phyloP scores from a whole-genome alignment of 2,797 vertebrate species.

The Cyclura pinguis region DNA sequence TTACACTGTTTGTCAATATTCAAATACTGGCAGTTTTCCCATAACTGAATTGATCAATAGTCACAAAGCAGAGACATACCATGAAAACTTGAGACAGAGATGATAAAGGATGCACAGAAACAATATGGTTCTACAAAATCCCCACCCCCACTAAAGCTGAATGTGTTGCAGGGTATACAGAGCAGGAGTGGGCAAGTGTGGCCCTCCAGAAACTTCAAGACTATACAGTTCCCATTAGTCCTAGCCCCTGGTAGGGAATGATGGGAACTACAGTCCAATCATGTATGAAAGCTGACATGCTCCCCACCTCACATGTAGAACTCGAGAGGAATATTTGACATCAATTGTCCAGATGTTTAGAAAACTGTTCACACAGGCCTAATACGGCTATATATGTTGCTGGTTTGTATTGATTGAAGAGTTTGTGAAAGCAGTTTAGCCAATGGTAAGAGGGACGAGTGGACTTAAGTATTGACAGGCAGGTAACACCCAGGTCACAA shows the following conservation, averaged over 20 bases:
- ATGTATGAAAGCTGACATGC: too few species aligned
- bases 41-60: neutral
- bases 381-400: neutral
- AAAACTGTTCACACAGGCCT: neutral
- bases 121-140: too few species aligned
- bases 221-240: too few species aligned
- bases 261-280: too few species aligned
- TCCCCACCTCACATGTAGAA: too few species aligned
- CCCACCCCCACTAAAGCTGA: too few species aligned
- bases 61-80: neutral
- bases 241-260: too few species aligned
- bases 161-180: neutral
- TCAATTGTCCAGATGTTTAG: too few species aligned
- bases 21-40: neutral
- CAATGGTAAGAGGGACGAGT: neutral
- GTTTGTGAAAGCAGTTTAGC: neutral
- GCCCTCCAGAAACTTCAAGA: too few species aligned
- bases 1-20: neutral
- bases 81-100: neutral
- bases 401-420: neutral
- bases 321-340: too few species aligned
- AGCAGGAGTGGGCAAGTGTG: too few species aligned
- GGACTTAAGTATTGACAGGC: neutral
- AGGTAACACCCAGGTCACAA: neutral
- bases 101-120: neutral